Evolutionary conservation across 2,797 vertebrate species (phyloP), one percentile per base, ranked within the genome.

Genomic region (Melanotaenia trifasciata): DNA sequence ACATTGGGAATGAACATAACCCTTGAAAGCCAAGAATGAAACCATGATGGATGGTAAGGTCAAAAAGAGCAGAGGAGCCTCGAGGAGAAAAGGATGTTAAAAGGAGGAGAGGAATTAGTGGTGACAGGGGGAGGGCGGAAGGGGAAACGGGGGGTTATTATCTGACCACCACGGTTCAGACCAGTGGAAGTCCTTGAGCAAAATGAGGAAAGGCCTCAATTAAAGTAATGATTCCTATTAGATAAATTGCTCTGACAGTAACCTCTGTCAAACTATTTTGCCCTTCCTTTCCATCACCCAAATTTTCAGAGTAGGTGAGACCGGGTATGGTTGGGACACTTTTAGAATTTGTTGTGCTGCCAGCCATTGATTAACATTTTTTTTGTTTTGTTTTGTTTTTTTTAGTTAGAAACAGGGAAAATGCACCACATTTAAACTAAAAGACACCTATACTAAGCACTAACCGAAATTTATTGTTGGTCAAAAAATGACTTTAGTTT

Each of bases 21-120:
- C 40, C 18, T 36, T 62, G 72, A 65, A 58, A 76, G 68, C 28
- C 36, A 63, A 71, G 51, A 76, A 58, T 71, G 63, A 70, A 76
- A 62, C 20, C 67, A 36, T 83, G 86, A 88, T 84, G 64, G 76
- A 90, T 88, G 75, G 64, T 54, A 58, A 64, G n/a, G 36, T n/a
- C 69, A 68, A 43, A 51, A 62, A 56, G 64, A 64, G 30, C 47
- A 67, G 57, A 72, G 35, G 54, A 43, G 56, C 77, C 73, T 47
- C 0, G 11, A 53, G 74, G 59, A 70, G 56, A 68, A 78, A 76
- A 62, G 22, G 58, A 74, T 56, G 38, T 78, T 56, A 40, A 63
- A 78, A 66, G 26, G 57, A 62, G 47, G 35, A 57, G 64, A 77
- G 54, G 58, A 66, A 64, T 62, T 45, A 81, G 33, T 36, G 45